Percentiles rank a stretch among this genome's conserved stretches.
Evolutionary conservation across 2,797 vertebrate genomes (phyloP).

Genomic region (Odontamblyopus lacepedii): DNA sequence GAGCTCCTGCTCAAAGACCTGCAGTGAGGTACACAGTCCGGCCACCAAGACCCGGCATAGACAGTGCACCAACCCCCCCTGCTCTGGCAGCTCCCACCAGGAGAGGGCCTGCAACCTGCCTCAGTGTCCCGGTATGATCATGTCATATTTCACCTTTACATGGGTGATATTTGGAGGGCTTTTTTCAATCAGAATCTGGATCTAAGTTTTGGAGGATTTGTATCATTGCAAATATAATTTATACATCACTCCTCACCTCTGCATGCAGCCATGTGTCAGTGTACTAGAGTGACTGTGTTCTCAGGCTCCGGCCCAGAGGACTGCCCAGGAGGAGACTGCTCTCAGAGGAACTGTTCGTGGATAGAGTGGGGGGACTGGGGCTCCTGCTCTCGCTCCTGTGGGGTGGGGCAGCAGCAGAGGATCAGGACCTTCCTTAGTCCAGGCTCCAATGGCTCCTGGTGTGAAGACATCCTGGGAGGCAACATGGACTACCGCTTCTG

Average conservation of each 20-base stretch:
- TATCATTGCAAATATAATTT: too few relatives aligned
- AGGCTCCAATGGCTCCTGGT: constrained; percentile 78
- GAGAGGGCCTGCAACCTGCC: constrained; percentile 86
- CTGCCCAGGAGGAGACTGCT: constrained; percentile 74
- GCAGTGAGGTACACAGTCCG: constrained; percentile 72
- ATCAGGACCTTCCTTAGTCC: constrained; percentile 82
- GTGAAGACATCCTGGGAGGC: constrained; percentile 80
- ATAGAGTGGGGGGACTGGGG: constrained; percentile 83
- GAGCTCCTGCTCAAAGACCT: constrained; percentile 83
- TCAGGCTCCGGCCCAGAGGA: constrained; percentile 53
- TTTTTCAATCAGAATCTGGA: too few relatives aligned
- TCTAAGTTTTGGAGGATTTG: too few relatives aligned
- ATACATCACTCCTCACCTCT: neutral
- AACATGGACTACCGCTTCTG: constrained; percentile 85
- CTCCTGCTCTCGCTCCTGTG: constrained; percentile 85
- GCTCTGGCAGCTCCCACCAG: constrained; percentile 75
- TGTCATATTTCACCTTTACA: neutral
- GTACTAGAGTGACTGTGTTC: neutral
- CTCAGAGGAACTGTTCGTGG: constrained; percentile 83
- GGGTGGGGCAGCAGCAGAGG: constrained; percentile 86
- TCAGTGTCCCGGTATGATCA: constrained; percentile 78
- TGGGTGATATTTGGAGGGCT: neutral
- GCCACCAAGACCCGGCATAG: constrained; percentile 78
- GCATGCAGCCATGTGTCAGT: neutral
- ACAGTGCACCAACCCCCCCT: constrained; percentile 75